Percentiles rank a stretch among this genome's conserved stretches.
Conservation (phyloP, 2,888 invertebrate genomes). For the Acanthosepion lycidas region DNA sequence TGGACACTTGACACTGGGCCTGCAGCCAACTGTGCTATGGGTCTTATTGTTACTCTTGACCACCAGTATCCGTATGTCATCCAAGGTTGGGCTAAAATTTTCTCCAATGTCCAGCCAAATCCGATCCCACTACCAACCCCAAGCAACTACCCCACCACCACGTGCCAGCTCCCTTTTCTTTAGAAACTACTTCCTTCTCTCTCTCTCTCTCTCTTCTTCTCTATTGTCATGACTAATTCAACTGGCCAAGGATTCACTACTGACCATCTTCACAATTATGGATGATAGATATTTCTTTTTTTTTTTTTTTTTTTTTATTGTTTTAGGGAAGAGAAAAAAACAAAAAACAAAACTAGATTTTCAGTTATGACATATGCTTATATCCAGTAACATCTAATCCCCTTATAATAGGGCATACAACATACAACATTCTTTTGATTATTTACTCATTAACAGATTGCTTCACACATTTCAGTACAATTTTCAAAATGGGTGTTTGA, state of each 20-base stretch:
- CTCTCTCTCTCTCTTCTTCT: not conserved
- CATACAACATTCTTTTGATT: no score
- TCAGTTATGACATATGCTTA: not conserved
- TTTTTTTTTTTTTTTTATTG: no score
- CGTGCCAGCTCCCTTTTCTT: not conserved
- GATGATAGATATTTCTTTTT: no score
- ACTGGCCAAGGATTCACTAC: not conserved
- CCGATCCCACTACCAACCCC: not conserved
- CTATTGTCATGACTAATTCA: not conserved
- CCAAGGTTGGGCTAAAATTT: not conserved
- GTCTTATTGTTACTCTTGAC: constrained; percentile 44
- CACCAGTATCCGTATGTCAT: constrained; percentile 42
- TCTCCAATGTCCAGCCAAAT: not conserved
- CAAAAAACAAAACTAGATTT: not conserved
- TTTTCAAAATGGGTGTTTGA: no score
- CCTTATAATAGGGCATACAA: no score
- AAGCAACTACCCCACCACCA: no score
- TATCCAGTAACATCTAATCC: not conserved
- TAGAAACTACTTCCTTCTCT: no score
- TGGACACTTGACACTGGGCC: not conserved
- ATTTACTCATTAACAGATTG: no score
- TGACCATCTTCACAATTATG: not conserved
- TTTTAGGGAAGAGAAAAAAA: no score
- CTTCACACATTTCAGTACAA: no score
- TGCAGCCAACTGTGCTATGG: constrained; percentile 25